Evolutionary conservation across 2,888 invertebrate species (phyloP), one percentile per base, ranked within the genome.

Genomic region (Watsonalla cultraria): DNA sequence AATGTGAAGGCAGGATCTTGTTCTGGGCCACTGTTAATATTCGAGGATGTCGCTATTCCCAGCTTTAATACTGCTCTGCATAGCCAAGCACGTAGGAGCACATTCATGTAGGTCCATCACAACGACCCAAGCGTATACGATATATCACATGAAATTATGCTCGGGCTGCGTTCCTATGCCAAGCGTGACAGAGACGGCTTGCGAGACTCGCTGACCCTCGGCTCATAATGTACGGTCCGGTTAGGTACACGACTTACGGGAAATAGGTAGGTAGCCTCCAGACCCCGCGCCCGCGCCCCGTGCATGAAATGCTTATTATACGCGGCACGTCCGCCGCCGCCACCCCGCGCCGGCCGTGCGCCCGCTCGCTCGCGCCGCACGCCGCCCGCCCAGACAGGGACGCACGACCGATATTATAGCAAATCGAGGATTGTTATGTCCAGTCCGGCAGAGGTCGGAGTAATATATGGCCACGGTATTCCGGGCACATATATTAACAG

Each of bases 231-330:
- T 91, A 90, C 89, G 87, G 90, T 91, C 91, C 91, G 89, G 89
- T 91, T 91, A 90, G 88, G 90, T 90, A 89, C 86, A 87, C 89
- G 88, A 88, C 90, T 90, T 89, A 89, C 90, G 86, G 87, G 82
- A 85, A 86, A 85, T 86, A 84, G 87, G 89, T 89, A 86, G 85
- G 84, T 83, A 82, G 78, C 83, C 80, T 78, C 78, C 70, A 72
- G 72, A 78, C 76, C 84, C 85, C 84, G 84, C 86, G 78, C 85
- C 82, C 83, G 76, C 83, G 70, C 84, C 91, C 89, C 88, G 83
- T 90, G 92, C 92, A 92, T 92, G 92, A 92, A 91, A 90, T 92
- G 91, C 91, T 91, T 91, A 91, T 91, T 91, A 91, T 91, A 90
- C 91, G 88, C 87, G 91, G 91, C 92, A 91, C 91, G 91, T 91